Evolutionary conservation across 2,888 invertebrate species (phyloP).

Genomic region (Tachystola acroxantha): DNA sequence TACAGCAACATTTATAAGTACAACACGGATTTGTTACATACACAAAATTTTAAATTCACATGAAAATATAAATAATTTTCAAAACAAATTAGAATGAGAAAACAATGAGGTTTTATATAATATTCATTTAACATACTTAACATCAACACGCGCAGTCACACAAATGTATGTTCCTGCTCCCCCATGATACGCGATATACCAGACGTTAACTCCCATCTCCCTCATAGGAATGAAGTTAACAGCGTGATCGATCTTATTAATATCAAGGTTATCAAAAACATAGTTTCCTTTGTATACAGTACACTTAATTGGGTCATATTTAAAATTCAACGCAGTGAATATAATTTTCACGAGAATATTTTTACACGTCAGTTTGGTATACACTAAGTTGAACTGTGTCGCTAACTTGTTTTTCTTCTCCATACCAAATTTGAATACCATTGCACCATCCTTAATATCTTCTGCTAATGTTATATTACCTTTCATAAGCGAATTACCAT

Average conservation of each 20-base stretch:
- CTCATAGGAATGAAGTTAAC: slow-evolving; percentile 26
- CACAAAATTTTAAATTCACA: no score
- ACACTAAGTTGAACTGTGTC: slow-evolving; percentile 18
- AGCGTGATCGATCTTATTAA: slow-evolving; percentile 23
- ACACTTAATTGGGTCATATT: slow-evolving; percentile 25
- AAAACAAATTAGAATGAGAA: no score
- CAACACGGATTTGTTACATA: no score
- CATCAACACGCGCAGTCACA: not conserved
- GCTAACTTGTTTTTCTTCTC: slow-evolving; percentile 15
- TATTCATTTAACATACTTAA: slow-evolving; percentile 3
- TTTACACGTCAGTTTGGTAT: slow-evolving; percentile 26
- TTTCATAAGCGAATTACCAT: slow-evolving; percentile 20
- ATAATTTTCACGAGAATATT: slow-evolving; percentile 26
- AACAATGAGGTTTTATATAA: no score
- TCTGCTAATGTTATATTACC: slow-evolving; percentile 25
- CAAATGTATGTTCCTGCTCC: not conserved
- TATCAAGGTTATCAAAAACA: slow-evolving; percentile 23
- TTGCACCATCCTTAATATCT: slow-evolving; percentile 24
- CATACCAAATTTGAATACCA: slow-evolving; percentile 24
- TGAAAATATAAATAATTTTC: no score
- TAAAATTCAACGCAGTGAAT: slow-evolving; percentile 18
- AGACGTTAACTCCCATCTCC: slow-evolving; percentile 21
- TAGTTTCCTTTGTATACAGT: slow-evolving; percentile 27
- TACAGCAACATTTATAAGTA: no score
- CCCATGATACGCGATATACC: slow-evolving; percentile 1